These are phyloP conservation scores for Balearica regulorum DNA, from an alignment of 2,797 vertebrate species.

Conservation along the genomic window DNA sequence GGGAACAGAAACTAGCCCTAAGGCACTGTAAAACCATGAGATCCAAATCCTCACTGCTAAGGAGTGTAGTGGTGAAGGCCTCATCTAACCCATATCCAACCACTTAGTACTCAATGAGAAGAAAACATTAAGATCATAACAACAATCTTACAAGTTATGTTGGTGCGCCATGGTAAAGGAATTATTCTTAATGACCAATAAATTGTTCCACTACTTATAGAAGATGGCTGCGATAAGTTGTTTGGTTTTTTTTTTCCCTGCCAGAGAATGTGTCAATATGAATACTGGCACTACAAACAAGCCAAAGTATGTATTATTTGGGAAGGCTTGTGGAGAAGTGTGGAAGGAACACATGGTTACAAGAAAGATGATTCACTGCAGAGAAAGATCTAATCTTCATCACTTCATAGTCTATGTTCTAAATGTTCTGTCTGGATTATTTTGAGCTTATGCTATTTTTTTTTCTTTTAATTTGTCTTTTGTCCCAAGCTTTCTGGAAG, in stretches of 20 bases:
- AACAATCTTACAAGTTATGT: background rate
- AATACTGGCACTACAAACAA: background rate
- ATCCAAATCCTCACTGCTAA: background rate
- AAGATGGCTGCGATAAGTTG: background rate
- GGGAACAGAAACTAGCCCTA: background rate
- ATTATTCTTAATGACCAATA: background rate
- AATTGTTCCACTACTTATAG: background rate
- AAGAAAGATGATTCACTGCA: background rate
- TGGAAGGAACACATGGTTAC: background rate
- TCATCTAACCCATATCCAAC: background rate
- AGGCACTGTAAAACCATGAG: background rate
- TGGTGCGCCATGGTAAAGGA: background rate
- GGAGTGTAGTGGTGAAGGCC: background rate
- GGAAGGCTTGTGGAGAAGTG: background rate
- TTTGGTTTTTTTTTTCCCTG: background rate
- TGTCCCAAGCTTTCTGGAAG: background rate
- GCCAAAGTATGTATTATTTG: background rate
- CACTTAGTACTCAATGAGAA: background rate
- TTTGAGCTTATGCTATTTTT: background rate
- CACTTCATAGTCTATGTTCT: background rate
- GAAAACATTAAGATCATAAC: background rate
- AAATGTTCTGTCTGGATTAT: background rate
- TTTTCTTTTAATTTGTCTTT: background rate
- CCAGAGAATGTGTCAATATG: background rate
- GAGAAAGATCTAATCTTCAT: background rate